Base-by-base conservation (phyloP, 2,113 vertebrate genomes). In the Phalacrocorax carbo region DNA sequence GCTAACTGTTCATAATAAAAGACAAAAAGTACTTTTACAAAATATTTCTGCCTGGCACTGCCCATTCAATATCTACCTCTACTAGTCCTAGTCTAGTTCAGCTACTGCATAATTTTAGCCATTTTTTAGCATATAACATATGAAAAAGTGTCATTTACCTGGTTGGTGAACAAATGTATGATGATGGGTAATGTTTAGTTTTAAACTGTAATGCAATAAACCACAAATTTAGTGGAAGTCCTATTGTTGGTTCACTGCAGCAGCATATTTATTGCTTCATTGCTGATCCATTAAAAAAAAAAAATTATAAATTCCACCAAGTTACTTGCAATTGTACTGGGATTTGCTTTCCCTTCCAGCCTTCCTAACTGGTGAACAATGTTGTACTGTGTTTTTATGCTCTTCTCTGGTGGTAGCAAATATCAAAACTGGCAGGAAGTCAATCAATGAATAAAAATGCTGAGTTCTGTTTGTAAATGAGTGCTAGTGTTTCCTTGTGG, bases 141-240 rank as follows among this genome's bases (percentile, higher is more conserved):
- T 3, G 34, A 38, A 78, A 54, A 94, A 88, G 54, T 76, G 89
- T 91, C 58, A 86, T 79, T 91, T 87, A 68, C 91, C 78, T 91
- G 83, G 58, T 87, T 3, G 58, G 57, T 94, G 93, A 94, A 72
- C 72, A 90, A 90, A 87, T 90, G 80, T 95, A 44, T 57, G 80
- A 92, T 42, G 80, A 89, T 91, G 89, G 91, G 9, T 72, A 77
- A 87, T 23, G 55, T 89, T 95, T 91, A 72, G 78, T 90, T 93
- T 92, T 65, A 91, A 95, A 96, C 75, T 95, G 92, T 95, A 95
- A 96, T 87, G 97, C 96, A 97, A 97, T 97, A 96, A 97, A 91
- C 42, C 78, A 95, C 90, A 54, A 77, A 93, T 25, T 40, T 49
- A 91, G 72, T 40, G 60, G 68, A 80, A 94, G 82, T 92, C 86